Conservation (phyloP, 2,113 vertebrate genomes). For the Micronycteris hirsuta region DNA sequence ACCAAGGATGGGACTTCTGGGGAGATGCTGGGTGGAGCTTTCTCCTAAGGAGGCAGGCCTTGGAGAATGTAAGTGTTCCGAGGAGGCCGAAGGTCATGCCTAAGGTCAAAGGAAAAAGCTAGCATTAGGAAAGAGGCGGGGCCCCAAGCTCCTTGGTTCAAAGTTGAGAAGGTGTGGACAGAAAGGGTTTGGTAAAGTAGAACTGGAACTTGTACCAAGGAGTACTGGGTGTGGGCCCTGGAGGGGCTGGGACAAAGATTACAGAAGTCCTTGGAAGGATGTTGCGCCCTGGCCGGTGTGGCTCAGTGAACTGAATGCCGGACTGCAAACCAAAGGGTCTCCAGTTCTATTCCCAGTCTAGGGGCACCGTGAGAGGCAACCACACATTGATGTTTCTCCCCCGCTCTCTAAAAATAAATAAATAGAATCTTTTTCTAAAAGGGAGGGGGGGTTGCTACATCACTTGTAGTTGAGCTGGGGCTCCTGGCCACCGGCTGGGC, state of each 20-base stretch:
- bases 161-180: not conserved
- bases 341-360: too few species aligned
- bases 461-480: not conserved
- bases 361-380: too few species aligned
- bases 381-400: too few species aligned
- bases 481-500: too few species aligned
- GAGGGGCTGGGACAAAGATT: not conserved
- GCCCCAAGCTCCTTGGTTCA: not conserved
- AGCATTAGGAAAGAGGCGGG: accelerated
- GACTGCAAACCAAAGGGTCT: too few species aligned
- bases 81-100: not conserved
- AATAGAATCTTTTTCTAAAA: too few species aligned
- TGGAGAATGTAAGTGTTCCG: not conserved
- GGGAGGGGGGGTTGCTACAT: not conserved
- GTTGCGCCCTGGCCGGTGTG: too few species aligned
- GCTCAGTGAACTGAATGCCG: too few species aligned
- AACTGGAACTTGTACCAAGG: not conserved
- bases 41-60: not conserved
- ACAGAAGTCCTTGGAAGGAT: not conserved
- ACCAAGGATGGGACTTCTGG: accelerated
- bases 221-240: not conserved
- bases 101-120: too few species aligned
- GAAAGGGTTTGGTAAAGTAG: too few species aligned
- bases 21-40: not conserved
- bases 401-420: too few species aligned